Base-by-base conservation (phyloP, 2,888 invertebrate genomes). In the Anorthoa munda region DNA sequence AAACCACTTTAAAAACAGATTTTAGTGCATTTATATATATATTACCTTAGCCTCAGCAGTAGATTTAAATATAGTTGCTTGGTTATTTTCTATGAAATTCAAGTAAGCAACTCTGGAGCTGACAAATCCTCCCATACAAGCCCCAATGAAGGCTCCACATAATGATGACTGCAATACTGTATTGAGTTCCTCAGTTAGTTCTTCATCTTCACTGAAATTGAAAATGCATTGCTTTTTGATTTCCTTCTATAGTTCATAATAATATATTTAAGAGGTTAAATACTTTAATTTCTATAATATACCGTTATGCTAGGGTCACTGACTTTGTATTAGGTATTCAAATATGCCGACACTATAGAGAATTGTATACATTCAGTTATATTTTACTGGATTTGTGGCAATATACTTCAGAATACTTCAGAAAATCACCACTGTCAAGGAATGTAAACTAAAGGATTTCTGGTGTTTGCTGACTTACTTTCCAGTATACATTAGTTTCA, bases 31-130 rank as follows among this genome's bases (percentile, higher is more conserved):
- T n/a, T n/a, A 31, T 4, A 4, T 2, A 4, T 31, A 31, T 39
- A 39, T 39, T 39, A 39, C 98, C 95, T 98, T 97, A 4, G 98
- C 98, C 68, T 98, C 97, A 12, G 97, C 90, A 78, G 97, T 97
- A 66, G 97, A 97, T 66, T 93, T 93, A 91, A 97, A 98, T 66
- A 96, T 95, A 5, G 98, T 97, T 13, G 98, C 98, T 94, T 98
- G 97, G 93, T 98, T 98, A 81, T 96, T 97, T 90, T 97, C 97
- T 91, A 98, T 97, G 85, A 98, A 98, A 86, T 97, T 95, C 58
- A 97, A 80, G 87, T 97, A 98, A 1, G 97, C 97, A 5, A 90
- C 89, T 83, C 97, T 95, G 17, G 98, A 97, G 82, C 95, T 93
- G 4, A 96, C 90, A 87, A 97, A 95, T 45, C 98, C 98, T 67